These are phyloP conservation scores for Patagioenas fasciata DNA, from an alignment of 2,113 vertebrate genomes.

Conservation along the genomic window DNA sequence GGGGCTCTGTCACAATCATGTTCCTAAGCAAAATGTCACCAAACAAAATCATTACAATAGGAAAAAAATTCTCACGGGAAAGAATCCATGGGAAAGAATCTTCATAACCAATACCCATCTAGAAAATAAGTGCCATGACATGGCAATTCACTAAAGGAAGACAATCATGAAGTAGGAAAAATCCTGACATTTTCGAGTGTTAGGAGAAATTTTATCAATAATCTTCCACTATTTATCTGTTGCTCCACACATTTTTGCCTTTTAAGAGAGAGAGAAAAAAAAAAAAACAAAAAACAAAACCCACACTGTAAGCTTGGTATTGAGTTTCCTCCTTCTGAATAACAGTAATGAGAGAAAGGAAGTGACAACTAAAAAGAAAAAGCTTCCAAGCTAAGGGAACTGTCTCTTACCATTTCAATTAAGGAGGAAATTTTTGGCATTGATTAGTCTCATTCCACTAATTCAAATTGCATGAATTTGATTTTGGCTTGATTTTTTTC, in stretches of 20 bases:
- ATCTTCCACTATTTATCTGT: background rate
- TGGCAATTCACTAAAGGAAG: background rate
- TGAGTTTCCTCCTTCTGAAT: background rate
- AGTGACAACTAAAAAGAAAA: background rate
- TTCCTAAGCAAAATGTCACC: background rate
- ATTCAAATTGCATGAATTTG: background rate
- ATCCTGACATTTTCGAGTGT: background rate
- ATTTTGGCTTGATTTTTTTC: background rate
- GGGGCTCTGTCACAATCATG: background rate
- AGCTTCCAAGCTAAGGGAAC: background rate
- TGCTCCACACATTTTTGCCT: background rate
- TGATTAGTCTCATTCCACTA: background rate
- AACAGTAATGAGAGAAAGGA: background rate
- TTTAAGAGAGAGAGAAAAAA: background rate
- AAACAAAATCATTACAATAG: background rate
- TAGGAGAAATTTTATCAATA: background rate
- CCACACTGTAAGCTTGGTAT: background rate
- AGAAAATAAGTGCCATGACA: background rate
- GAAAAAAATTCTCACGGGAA: background rate
- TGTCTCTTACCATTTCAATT: background rate
- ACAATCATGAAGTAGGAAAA: background rate
- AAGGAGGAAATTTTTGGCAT: background rate
- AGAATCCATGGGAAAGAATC: background rate
- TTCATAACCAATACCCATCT: background rate
- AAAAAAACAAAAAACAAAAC: background rate